Base-by-base conservation (phyloP, 2,113 vertebrate genomes). In the Ranitomeya imitator region DNA sequence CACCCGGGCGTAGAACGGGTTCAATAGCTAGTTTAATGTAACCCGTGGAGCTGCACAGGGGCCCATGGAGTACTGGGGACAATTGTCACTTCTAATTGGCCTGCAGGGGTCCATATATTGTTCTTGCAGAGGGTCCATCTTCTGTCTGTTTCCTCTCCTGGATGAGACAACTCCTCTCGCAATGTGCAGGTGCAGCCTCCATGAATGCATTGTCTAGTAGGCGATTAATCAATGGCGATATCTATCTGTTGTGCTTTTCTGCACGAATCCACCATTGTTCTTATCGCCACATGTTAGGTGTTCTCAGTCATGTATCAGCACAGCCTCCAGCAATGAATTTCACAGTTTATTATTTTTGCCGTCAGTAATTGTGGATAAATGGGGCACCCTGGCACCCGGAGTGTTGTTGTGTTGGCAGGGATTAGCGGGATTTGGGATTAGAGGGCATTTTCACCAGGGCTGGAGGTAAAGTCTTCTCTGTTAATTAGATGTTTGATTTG, bases 401-500 rank as follows among this genome's bases (percentile, higher is more conserved):
- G 6, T 69, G 65, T 71, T 84, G 37, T 84, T 83, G 81, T 84
- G 69, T 84, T n/a, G 65, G 15, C 18, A 26, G 45, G n/a, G 18
- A 67, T 54, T 83, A 83, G 81, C 7, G 81, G 26, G 13, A 26
- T 84, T 63, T 52, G 63, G 14, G 31, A 51, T 71, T 16, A 26
- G 19, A 71, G 23, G 26, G 16, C 63, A 57, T 55, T 85, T 55
- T 37, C 60, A 37, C 16, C 52, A 45, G 69, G 71, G 16, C 65
- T 73, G 67, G 15, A 74, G 83, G 67, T 74, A 60, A 26, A 59
- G 61, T 76, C 31, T 60, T 76, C 69, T 74, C 69, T 74, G 69
- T 13, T 85, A 85, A 85, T 85, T 57, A 85, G 67, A 74, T 85
- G 74, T 85, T 26, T 74, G 51, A 59, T 85, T 85, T 85, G 69